A percentile compares a stretch with the other conserved stretches of the same genome.
phyloP scores from a whole-genome alignment of 2,888 invertebrate species.

The Sthenelais limicola region DNA sequence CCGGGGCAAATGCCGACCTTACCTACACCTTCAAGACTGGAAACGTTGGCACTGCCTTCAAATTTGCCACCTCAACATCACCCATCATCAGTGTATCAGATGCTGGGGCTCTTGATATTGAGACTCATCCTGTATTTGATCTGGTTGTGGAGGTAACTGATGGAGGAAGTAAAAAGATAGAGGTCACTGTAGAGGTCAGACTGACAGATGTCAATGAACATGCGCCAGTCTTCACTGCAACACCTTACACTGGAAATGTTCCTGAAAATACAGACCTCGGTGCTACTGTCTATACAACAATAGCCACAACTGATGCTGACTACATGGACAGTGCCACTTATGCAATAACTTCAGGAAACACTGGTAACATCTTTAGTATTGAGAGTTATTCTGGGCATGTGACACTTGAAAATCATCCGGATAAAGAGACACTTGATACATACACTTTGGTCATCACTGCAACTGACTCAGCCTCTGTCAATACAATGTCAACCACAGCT shows the following conservation, averaged over 20 bases:
- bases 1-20: conserved; percentile 8
- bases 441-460: conserved; percentile 47
- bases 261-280: conserved; percentile 53
- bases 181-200: not conserved
- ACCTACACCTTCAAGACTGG: not conserved
- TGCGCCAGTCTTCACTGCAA: conserved; percentile 13
- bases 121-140: not conserved
- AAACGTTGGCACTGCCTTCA: conserved; percentile 8
- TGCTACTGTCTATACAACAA: conserved; percentile 53
- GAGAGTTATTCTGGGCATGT: conserved; percentile 56
- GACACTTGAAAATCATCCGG: conserved; percentile 56
- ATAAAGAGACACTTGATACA: conserved; percentile 58
- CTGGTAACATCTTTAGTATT: conserved; percentile 55
- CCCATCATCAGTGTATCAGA: not conserved
- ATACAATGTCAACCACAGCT: conserved; percentile 14
- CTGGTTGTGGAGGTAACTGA: conserved; percentile 4
- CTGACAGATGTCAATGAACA: conserved; percentile 21
- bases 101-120: not conserved
- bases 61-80: not conserved
- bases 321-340: conserved; percentile 59
- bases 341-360: conserved; percentile 56
- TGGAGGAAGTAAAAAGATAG: not conserved
- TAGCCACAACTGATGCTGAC: conserved; percentile 61
- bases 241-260: not conserved
- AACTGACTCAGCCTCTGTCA: conserved; percentile 28